Percentiles rank a stretch among this genome's conserved stretches.
These are phyloP conservation scores for Rynchops niger DNA, from an alignment of 2,113 vertebrate species.

Conservation along the genomic window DNA sequence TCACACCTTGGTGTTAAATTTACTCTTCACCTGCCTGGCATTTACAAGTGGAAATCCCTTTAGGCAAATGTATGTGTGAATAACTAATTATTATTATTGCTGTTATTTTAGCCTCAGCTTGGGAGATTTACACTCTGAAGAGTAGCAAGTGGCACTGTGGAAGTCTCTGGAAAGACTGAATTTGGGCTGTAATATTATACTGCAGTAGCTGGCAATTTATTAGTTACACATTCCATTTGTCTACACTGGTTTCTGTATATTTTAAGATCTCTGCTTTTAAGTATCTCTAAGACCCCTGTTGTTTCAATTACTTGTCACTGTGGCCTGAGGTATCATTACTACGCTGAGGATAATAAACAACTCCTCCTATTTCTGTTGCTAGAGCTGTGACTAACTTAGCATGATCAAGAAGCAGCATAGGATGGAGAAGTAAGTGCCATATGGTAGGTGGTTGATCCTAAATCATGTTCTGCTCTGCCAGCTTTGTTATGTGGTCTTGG, in stretches of 20 bases:
- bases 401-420: constrained; percentile 23
- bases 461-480: background rate
- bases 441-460: background rate
- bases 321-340: constrained; percentile 55
- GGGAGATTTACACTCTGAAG: background rate
- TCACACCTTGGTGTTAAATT: constrained; percentile 6
- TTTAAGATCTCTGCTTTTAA: constrained; percentile 45
- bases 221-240: constrained; percentile 43
- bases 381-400: constrained; percentile 33
- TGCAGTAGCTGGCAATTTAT: constrained; percentile 21
- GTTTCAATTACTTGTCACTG: constrained; percentile 60
- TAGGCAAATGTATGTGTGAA: background rate
- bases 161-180: background rate
- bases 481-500: background rate
- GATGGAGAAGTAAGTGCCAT: background rate
- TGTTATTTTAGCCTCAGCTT: background rate
- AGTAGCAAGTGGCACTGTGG: background rate
- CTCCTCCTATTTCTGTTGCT: constrained; percentile 27
- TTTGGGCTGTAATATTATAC: background rate
- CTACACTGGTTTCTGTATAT: background rate
- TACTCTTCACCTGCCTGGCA: background rate
- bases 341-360: constrained; percentile 34
- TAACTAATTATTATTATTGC: background rate
- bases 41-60: constrained; percentile 17
- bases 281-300: constrained; percentile 35